These are phyloP conservation scores for Callopanchax toddi DNA, from an alignment of 2,113 vertebrate genomes.

Conservation along the genomic window DNA sequence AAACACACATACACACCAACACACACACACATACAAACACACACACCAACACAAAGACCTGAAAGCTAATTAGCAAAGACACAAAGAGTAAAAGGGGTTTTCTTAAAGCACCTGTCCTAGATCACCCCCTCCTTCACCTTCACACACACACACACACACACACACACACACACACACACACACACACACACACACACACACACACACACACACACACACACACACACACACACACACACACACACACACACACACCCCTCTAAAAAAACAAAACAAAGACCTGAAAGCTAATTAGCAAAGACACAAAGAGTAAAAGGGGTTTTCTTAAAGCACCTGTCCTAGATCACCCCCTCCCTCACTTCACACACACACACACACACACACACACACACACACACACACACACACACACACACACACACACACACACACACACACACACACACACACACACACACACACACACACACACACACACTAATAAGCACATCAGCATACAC, in stretches of 20 bases:
- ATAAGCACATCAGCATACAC: too few species aligned
- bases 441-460: too few species aligned
- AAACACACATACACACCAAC: conserved; percentile 26
- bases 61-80: conserved; percentile 77
- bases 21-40: conserved; percentile 28
- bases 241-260: conserved; percentile 39
- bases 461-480: too few species aligned
- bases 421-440: too few species aligned
- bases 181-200: conserved; percentile 11
- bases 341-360: conserved; percentile 16
- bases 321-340: conserved; percentile 77
- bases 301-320: conserved; percentile 68
- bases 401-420: too few species aligned
- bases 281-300: conserved; percentile 76
- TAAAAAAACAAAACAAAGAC: too few species aligned
- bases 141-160: conserved; percentile 21
- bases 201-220: conserved; percentile 23
- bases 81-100: conserved; percentile 66
- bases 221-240: conserved; percentile 24
- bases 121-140: conserved; percentile 9
- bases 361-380: too few species aligned
- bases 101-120: conserved; percentile 77
- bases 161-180: conserved; percentile 20
- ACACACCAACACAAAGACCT: conserved; percentile 58
- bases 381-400: too few species aligned